Evolutionary conservation across 92 coral and sea anemone species (phyloP).

Genomic region (Porites cylindrica): DNA sequence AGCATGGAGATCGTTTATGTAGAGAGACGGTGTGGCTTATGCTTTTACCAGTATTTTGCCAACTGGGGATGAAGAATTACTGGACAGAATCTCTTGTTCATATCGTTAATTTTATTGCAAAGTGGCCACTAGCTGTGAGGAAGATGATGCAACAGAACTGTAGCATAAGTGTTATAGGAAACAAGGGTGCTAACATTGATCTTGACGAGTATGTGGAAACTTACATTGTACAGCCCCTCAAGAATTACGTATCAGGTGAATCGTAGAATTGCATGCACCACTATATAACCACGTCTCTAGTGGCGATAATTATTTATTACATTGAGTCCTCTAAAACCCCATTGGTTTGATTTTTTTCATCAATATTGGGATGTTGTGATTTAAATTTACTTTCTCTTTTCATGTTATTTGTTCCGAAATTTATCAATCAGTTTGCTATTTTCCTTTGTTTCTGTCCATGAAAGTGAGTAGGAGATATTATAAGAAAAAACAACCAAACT

Average conservation of each 20-base stretch:
- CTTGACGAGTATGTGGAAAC: slow-evolving; percentile 66
- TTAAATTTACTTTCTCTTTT: too few species aligned
- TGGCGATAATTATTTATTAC: background rate
- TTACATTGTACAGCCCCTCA: slow-evolving; percentile 43
- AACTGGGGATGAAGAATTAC: slow-evolving; percentile 47
- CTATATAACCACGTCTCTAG: background rate
- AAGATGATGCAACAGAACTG: slow-evolving; percentile 32
- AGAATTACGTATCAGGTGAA: slow-evolving; percentile 50
- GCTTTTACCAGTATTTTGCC: slow-evolving; percentile 62
- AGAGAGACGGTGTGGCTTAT: slow-evolving; percentile 65
- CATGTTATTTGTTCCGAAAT: too few species aligned
- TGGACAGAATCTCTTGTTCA: slow-evolving; percentile 61
- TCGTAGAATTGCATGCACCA: too few species aligned
- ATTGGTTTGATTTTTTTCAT: too few species aligned
- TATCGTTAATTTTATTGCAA: slow-evolving; percentile 42
- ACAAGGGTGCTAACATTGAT: slow-evolving; percentile 48
- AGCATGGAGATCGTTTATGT: slow-evolving; percentile 42
- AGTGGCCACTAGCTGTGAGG: slow-evolving; percentile 62
- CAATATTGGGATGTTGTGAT: too few species aligned
- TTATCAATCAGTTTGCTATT: too few species aligned
- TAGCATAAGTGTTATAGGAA: slow-evolving; percentile 46
- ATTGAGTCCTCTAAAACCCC: too few species aligned
- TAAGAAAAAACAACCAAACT: too few species aligned
- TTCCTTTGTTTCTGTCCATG: too few species aligned
- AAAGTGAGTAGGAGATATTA: too few species aligned